phyloP scores from a whole-genome alignment of 2,113 vertebrate species.

The Bos indicus region DNA sequence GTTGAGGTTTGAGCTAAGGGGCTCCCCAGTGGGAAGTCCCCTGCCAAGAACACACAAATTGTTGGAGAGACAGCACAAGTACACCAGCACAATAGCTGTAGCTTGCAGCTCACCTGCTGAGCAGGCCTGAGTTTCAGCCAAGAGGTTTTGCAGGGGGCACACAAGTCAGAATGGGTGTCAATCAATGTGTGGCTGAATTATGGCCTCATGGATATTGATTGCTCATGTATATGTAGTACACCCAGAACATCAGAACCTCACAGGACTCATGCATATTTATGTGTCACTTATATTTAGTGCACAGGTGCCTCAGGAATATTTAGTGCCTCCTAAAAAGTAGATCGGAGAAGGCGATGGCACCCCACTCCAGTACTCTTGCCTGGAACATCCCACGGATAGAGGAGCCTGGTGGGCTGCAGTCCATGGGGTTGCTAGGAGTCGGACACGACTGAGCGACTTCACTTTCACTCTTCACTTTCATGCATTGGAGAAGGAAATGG shows the following conservation, averaged over 20 bases:
- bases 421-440: no score
- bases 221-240: background rate
- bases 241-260: background rate
- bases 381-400: no score
- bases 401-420: no score
- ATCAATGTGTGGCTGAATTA: background rate
- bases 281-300: background rate
- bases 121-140: background rate
- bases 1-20: background rate
- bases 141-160: background rate
- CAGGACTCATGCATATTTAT: background rate
- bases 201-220: background rate
- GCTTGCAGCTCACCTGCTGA: background rate
- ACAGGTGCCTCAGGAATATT: background rate
- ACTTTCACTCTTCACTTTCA: no score
- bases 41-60: background rate
- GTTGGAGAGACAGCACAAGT: background rate
- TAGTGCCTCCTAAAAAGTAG: background rate
- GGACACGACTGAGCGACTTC: rapidly evolving
- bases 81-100: background rate
- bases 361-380: no score
- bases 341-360: no score
- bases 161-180: background rate
- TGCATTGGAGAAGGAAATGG: no score
- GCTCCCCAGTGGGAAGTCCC: background rate